Evolutionary conservation across 2,888 invertebrate species (phyloP), one percentile per base, ranked within the genome.

Genomic region (Lysandra coridon): DNA sequence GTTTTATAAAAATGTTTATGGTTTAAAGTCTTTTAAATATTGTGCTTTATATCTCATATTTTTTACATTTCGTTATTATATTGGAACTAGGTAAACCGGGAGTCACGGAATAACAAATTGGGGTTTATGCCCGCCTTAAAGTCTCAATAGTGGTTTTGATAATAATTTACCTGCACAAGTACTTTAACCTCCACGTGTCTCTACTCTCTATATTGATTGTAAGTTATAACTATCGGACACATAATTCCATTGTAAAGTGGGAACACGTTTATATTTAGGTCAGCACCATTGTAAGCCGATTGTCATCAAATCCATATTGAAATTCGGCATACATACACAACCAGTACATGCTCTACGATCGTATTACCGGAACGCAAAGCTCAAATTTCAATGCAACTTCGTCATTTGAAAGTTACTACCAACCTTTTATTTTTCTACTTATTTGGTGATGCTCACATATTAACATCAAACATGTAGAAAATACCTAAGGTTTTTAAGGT

Each of bases 291-390:
- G 80, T 83, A 82, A 84, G 82, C 83, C 83, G 84, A 86, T 85
- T 85, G 85, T 83, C 84, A 83, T 84, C 81, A 83, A 83, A 83
- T 82, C 82, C 80, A 83, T 83, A 84, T 83, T 81, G 81, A 83
- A 84, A 83, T 83, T 81, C 83, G 84, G 83, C 85, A 84, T 83
- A 82, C 81, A 83, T 84, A 82, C 80, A 73, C 49, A 12, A 49
- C 78, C 75, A 79, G 44, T 44, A 17, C 17, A 44, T 44, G 1
- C 4, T 12, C 23, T 14, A 37, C 49, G 53, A 78, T 69, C 76
- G 30, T 83, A 81, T 80, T 62, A 74, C 78, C 10, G 73, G 33
- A 80, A 37, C 79, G 77, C 81, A 83, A 80, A 82, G 83, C 82
- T 81, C 81, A 83, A 80, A 83, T 62, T 82, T 82, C 79, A 80